phyloP scores from a whole-genome alignment of 1,140 invertebrate genomes.

The Hormaphis cornu region DNA sequence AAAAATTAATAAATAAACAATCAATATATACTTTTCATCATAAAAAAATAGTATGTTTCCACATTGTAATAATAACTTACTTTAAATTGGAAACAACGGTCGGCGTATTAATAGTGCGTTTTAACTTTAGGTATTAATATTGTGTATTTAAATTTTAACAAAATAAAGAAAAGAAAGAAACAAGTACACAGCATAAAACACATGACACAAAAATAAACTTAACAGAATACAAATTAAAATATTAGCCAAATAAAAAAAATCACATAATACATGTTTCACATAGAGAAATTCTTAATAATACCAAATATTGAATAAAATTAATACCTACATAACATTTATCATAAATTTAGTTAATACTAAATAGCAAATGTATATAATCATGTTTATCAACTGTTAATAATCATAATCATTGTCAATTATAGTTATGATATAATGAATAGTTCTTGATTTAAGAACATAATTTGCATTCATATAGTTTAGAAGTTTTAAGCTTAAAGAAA shows the following conservation, averaged over 20 bases:
- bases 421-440: not conserved
- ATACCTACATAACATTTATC: constrained; percentile 21
- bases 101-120: too few relatives aligned
- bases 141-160: constrained; percentile 11
- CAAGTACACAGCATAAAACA: constrained; percentile 3
- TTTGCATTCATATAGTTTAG: not conserved
- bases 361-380: constrained; percentile 1
- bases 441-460: not conserved
- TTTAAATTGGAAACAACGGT: not conserved
- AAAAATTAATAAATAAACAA: not conserved
- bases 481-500: constrained; percentile 7
- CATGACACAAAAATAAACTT: constrained; percentile 29
- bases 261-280: constrained; percentile 3
- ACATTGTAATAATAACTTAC: not conserved
- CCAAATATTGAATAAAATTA: not conserved
- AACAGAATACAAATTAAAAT: constrained; percentile 19
- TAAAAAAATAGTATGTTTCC: not conserved
- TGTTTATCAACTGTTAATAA: not conserved
- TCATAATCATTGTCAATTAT: not conserved
- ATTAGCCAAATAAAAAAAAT: constrained; percentile 8
- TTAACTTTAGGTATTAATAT: constrained; percentile 24
- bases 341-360: not conserved
- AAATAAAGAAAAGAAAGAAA: not conserved
- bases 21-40: not conserved
- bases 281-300: not conserved